These are phyloP conservation scores for Anas capensis DNA, from an alignment of 2,797 vertebrate genomes.

Conservation along the genomic window DNA sequence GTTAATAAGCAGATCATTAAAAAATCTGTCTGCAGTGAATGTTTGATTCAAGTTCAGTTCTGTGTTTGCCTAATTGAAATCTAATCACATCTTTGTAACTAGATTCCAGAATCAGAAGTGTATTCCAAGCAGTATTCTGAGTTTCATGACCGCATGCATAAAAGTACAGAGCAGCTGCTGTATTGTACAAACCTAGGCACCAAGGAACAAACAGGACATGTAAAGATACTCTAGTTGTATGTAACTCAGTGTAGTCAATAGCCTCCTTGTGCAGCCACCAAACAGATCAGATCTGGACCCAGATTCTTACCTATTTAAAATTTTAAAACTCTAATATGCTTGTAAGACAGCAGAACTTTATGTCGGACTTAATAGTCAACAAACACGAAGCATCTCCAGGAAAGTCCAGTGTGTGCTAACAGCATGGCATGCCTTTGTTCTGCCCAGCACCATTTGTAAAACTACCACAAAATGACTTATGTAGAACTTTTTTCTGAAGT, in stretches of 20 bases:
- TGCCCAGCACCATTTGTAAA: not conserved
- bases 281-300: not conserved
- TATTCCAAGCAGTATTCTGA: not conserved
- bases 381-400: not conserved
- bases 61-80: not conserved
- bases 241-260: not conserved
- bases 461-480: not conserved
- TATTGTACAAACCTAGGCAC: not conserved
- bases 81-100: not conserved
- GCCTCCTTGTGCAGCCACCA: not conserved
- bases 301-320: not conserved
- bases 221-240: not conserved
- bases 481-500: not conserved
- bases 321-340: not conserved
- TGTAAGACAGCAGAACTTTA: not conserved
- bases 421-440: not conserved
- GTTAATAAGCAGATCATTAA: not conserved
- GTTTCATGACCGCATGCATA: not conserved
- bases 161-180: not conserved
- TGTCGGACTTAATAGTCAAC: not conserved
- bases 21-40: not conserved
- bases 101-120: not conserved
- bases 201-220: not conserved
- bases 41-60: not conserved
- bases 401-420: not conserved